Conservation (phyloP, 2,797 vertebrate species). For the Labeo calbasu region DNA sequence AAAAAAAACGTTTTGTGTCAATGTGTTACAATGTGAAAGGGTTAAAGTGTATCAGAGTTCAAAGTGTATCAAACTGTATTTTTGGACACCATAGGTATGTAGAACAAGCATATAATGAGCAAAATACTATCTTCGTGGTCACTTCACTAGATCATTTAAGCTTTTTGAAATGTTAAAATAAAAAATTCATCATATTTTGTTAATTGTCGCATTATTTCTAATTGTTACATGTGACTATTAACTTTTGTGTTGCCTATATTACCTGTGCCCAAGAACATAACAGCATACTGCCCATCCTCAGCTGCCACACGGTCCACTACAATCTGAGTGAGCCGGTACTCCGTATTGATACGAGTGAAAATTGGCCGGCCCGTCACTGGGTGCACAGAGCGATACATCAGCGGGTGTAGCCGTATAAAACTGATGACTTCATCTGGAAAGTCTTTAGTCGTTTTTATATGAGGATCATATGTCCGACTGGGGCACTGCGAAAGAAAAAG, state of each 20-base stretch:
- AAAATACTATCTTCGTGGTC: background rate
- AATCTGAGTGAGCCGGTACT: constrained; percentile 91
- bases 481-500: constrained; percentile 82
- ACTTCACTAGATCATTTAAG: background rate
- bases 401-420: constrained; percentile 90
- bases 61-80: background rate
- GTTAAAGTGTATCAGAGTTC: background rate
- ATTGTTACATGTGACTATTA: background rate
- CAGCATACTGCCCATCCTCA: constrained; percentile 96
- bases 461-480: constrained; percentile 92
- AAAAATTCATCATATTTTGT: too few species aligned
- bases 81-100: background rate
- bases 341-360: constrained; percentile 88
- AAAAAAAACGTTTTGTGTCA: background rate
- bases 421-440: constrained; percentile 95
- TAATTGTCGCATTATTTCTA: background rate
- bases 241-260: background rate
- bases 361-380: constrained; percentile 85
- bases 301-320: constrained; percentile 93
- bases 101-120: background rate
- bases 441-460: constrained; percentile 94
- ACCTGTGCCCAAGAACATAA: constrained; percentile 98
- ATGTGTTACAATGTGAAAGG: background rate
- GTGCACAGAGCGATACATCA: constrained; percentile 87
- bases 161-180: background rate